Percentiles rank a stretch among this genome's conserved stretches.
Conservation (phyloP, 2,888 invertebrate species). For the Aspidiotus destructor region DNA sequence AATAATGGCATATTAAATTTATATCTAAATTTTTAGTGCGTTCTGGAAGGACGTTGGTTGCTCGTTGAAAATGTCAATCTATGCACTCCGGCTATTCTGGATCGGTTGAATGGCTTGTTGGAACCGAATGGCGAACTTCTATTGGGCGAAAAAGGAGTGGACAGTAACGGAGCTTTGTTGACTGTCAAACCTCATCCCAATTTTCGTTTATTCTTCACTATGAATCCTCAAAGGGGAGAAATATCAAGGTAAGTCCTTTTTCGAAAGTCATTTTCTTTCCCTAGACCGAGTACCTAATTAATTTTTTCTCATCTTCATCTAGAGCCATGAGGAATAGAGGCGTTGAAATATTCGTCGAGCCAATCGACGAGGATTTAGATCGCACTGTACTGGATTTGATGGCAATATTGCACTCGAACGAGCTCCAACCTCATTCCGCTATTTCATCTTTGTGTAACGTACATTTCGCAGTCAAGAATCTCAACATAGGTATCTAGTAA, state of each 20-base stretch:
- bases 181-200: slow-evolving; percentile 73
- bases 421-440: slow-evolving; percentile 34
- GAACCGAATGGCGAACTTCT: slow-evolving; percentile 84
- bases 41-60: slow-evolving; percentile 73
- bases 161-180: slow-evolving; percentile 57
- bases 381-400: slow-evolving; percentile 26
- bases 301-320: slow-evolving; percentile 19
- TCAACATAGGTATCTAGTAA: slow-evolving; percentile 17
- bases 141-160: slow-evolving; percentile 83
- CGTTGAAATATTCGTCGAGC: slow-evolving; percentile 68
- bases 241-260: slow-evolving; percentile 60
- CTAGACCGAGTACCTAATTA: neutral
- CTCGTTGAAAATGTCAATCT: slow-evolving; percentile 87
- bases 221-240: slow-evolving; percentile 91
- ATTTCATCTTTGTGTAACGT: slow-evolving; percentile 12
- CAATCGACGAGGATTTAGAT: slow-evolving; percentile 36
- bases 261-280: neutral
- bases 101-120: slow-evolving; percentile 87
- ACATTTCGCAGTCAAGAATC: slow-evolving; percentile 16
- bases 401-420: slow-evolving; percentile 32
- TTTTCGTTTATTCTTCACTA: slow-evolving; percentile 87
- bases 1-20: slow-evolving; percentile 18
- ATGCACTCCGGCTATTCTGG: slow-evolving; percentile 91
- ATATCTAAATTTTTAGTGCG: slow-evolving; percentile 47
- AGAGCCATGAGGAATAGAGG: slow-evolving; percentile 98